Percentiles rank a stretch among this genome's conserved stretches.
These are phyloP conservation scores for Resseliella maxima DNA, from an alignment of 2,888 invertebrate species.

Conservation along the genomic window DNA sequence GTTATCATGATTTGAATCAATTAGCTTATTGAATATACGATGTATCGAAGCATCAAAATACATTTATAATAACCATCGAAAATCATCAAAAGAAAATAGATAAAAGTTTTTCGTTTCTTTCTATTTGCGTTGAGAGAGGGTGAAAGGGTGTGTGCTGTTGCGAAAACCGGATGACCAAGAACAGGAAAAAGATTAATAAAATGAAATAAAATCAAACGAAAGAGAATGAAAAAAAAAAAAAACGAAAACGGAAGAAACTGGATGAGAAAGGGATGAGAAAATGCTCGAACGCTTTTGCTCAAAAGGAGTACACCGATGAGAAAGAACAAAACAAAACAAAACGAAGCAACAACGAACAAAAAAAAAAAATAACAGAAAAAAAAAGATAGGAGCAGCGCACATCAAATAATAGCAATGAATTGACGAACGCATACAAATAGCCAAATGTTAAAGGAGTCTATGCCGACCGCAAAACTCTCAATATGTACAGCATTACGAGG, in stretches of 20 bases:
- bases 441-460: neutral
- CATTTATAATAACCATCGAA: conserved; percentile 51
- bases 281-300: neutral
- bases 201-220: neutral
- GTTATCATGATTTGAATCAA: conserved; percentile 49
- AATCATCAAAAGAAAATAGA: conserved; percentile 44
- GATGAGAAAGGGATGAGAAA: too few relatives aligned
- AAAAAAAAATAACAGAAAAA: neutral
- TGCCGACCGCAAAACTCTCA: conserved; percentile 42
- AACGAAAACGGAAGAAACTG: neutral
- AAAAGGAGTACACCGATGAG: neutral
- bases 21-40: conserved; percentile 44
- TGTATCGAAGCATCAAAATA: conserved; percentile 24
- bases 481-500: neutral
- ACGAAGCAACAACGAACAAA: too few relatives aligned
- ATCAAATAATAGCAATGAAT: conserved; percentile 4
- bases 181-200: conserved; percentile 41
- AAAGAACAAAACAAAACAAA: neutral
- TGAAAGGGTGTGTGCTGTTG: neutral
- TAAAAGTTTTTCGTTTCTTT: neutral
- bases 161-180: neutral
- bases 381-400: neutral
- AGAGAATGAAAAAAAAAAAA: neutral
- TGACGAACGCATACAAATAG: conserved; percentile 30
- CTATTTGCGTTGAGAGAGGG: too few relatives aligned